A percentile compares a stretch with the other conserved stretches of the same genome.
These are phyloP conservation scores for Micromussa lordhowensis DNA, from an alignment of 92 coral and sea anemone species.

Conservation along the genomic window DNA sequence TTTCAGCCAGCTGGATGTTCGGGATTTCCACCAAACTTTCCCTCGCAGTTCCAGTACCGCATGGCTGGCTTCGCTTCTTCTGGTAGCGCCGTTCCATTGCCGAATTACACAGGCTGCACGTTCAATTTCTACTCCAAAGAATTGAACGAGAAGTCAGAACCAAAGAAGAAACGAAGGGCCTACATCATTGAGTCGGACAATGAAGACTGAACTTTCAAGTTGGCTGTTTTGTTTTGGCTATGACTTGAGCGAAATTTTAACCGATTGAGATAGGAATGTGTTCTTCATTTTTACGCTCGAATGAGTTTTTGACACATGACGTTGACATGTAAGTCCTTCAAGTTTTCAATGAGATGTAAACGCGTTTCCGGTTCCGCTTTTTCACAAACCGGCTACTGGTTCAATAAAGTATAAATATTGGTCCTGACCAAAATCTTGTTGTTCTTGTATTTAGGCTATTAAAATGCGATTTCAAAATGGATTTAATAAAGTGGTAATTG, in stretches of 20 bases:
- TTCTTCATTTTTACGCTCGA: background rate
- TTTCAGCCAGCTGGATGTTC: no score
- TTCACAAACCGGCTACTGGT: background rate
- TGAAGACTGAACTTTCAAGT: slow-evolving; percentile 50
- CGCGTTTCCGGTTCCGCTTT: no score
- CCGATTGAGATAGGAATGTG: background rate
- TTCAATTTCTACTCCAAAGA: slow-evolving; percentile 55
- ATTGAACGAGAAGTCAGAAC: slow-evolving; percentile 16
- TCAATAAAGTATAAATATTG: background rate
- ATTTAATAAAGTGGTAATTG: no score
- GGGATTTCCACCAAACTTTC: no score
- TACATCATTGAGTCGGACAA: slow-evolving; percentile 59
- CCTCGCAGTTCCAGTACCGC: slow-evolving; percentile 36
- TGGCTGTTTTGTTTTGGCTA: slow-evolving; percentile 17
- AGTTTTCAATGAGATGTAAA: background rate
- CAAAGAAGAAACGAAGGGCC: slow-evolving; percentile 54
- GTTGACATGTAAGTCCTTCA: background rate
- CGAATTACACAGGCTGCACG: slow-evolving; percentile 34
- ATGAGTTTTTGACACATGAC: background rate
- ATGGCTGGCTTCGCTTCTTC: slow-evolving; percentile 36
- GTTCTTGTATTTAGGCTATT: no score
- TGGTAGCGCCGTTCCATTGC: slow-evolving; percentile 38
- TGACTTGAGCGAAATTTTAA: slow-evolving; percentile 8
- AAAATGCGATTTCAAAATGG: no score
- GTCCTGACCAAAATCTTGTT: no score